Evolutionary conservation across 1,140 invertebrate genomes (phyloP).

Genomic region (Antheraea mylitta): DNA sequence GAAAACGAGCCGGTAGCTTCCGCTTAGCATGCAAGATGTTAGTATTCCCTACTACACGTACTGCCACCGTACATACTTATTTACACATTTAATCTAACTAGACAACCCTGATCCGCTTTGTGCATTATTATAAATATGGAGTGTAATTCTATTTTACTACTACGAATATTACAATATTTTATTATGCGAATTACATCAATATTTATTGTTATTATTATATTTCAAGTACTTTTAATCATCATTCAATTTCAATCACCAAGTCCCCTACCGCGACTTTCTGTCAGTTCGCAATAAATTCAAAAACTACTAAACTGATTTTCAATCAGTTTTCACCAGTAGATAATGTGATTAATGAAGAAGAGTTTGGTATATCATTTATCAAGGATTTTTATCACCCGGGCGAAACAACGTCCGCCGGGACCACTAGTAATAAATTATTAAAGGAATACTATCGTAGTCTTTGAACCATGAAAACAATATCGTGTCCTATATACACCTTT

Average conservation of each 20-base stretch:
- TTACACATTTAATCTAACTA: slow-evolving; percentile 2
- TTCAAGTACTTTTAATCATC: neutral
- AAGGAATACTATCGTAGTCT: too few relatives aligned
- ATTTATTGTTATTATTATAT: neutral
- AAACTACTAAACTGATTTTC: too few relatives aligned
- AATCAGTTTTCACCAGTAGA: too few relatives aligned
- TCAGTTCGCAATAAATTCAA: too few relatives aligned
- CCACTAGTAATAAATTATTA: too few relatives aligned
- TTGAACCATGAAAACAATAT: too few relatives aligned
- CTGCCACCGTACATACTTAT: slow-evolving; percentile 15
- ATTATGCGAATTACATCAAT: neutral
- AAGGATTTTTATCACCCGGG: too few relatives aligned
- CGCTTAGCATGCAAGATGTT: slow-evolving; percentile 73
- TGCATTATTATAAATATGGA: neutral
- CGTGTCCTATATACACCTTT: neutral
- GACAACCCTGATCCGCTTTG: neutral
- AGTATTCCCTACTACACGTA: slow-evolving; percentile 46
- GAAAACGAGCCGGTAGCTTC: slow-evolving; percentile 69
- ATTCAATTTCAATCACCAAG: too few relatives aligned
- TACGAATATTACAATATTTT: neutral
- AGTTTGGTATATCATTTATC: too few relatives aligned
- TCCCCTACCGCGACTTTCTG: too few relatives aligned
- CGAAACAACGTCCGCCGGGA: too few relatives aligned
- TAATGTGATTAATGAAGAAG: too few relatives aligned
- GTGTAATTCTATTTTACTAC: neutral